Conservation (phyloP, 2,888 invertebrate genomes). For the Ischnura elegans region DNA sequence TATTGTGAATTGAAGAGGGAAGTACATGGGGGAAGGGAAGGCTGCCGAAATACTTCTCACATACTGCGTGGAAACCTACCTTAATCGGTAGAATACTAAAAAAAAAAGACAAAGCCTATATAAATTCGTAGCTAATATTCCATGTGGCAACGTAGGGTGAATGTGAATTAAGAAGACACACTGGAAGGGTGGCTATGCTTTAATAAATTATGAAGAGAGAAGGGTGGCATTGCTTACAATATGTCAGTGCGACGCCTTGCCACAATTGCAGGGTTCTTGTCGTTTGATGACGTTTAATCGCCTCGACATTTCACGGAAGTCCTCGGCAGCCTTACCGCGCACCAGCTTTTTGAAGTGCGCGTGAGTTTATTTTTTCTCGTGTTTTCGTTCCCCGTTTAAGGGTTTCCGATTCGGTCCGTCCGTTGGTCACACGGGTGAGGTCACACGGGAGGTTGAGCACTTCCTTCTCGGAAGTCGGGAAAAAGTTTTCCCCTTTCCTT, state of each 20-base stretch:
- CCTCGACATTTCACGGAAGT: background rate
- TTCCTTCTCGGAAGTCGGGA: background rate
- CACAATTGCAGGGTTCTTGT: background rate
- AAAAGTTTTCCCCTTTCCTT: background rate
- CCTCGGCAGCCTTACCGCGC: background rate
- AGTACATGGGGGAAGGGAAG: too few species aligned
- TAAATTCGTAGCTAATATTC: too few species aligned
- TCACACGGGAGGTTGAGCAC: background rate
- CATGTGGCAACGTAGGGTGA: too few species aligned
- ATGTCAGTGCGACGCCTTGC: background rate
- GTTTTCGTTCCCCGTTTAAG: constrained; percentile 1
- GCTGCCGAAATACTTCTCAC: too few species aligned
- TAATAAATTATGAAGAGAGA: too few species aligned
- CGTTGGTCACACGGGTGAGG: background rate
- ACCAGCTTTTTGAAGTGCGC: background rate
- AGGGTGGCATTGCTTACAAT: too few species aligned
- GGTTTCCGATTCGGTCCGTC: background rate
- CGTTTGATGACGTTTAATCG: background rate
- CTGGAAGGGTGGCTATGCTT: too few species aligned
- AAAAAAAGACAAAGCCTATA: too few species aligned
- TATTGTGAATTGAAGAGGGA: too few species aligned
- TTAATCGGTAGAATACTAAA: too few species aligned
- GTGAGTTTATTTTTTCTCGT: background rate
- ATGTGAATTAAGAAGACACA: too few species aligned
- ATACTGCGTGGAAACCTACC: too few species aligned